A percentile compares a stretch with the other conserved stretches of the same genome.
Conservation (phyloP, 2,888 invertebrate species). For the Leucophenga montana region DNA sequence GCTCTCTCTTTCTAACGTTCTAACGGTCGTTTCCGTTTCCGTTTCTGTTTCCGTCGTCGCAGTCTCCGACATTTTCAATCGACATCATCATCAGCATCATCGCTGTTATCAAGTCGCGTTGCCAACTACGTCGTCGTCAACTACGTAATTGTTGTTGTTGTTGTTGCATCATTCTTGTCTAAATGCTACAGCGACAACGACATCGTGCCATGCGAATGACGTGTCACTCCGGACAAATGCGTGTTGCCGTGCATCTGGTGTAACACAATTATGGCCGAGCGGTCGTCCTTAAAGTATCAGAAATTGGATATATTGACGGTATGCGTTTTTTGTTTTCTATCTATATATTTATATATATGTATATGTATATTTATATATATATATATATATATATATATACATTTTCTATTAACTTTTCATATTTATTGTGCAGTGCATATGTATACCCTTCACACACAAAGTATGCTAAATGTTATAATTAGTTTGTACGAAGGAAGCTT, state of each 20-base stretch:
- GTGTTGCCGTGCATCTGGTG: slow-evolving; percentile 73
- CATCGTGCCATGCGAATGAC: slow-evolving; percentile 72
- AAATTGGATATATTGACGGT: slow-evolving; percentile 74
- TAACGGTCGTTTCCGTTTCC: not conserved
- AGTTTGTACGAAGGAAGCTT: too few species aligned
- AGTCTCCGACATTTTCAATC: too few species aligned
- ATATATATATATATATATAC: too few species aligned
- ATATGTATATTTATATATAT: too few species aligned
- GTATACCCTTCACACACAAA: too few species aligned
- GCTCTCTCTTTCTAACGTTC: not conserved
- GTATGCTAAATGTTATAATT: too few species aligned
- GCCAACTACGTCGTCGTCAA: not conserved
- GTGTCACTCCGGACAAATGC: slow-evolving; percentile 73
- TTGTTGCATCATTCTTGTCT: slow-evolving; percentile 37
- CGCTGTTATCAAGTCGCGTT: not conserved
- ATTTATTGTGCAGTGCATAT: too few species aligned
- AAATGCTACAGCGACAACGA: slow-evolving; percentile 60
- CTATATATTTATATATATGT: too few species aligned
- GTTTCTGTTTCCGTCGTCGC: not conserved
- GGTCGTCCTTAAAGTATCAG: slow-evolving; percentile 72
- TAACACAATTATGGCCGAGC: slow-evolving; percentile 74
- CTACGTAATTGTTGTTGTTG: not conserved
- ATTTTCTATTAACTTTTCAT: too few species aligned
- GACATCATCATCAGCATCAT: not conserved
- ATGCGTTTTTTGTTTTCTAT: slow-evolving; percentile 48